These are phyloP conservation scores for Oreochromis niloticus DNA, from an alignment of 2,113 vertebrate genomes.

Conservation along the genomic window DNA sequence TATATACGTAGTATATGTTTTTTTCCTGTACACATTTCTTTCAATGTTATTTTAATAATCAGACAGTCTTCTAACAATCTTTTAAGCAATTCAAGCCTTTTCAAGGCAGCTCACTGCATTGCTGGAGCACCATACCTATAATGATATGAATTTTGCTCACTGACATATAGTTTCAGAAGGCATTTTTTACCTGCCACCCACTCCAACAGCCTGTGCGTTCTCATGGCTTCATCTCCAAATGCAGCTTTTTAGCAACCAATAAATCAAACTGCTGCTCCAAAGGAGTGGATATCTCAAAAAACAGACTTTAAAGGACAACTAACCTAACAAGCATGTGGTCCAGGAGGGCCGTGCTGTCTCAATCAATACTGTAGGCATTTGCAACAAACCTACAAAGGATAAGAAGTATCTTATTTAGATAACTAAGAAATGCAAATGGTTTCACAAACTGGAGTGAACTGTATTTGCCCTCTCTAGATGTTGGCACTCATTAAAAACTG, in stretches of 20 bases:
- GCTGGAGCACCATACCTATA: neutral
- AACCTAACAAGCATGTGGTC: neutral
- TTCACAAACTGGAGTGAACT: neutral
- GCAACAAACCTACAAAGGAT: neutral
- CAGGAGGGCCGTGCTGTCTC: neutral
- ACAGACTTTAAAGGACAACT: constrained; percentile 7
- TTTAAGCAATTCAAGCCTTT: neutral
- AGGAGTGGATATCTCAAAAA: neutral
- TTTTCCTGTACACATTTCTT: neutral
- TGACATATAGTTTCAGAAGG: constrained; percentile 51
- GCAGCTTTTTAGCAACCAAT: constrained; percentile 33
- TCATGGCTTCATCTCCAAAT: constrained; percentile 41
- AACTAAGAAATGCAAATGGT: neutral
- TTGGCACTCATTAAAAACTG: constrained; percentile 2
- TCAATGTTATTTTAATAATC: neutral
- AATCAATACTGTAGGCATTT: neutral
- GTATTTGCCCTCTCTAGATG: neutral
- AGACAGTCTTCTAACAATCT: neutral
- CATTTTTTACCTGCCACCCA: constrained; percentile 32
- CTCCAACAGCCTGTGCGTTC: constrained; percentile 33
- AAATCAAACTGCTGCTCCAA: constrained; percentile 34
- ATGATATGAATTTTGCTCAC: constrained; percentile 21
- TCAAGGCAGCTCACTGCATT: constrained; percentile 8
- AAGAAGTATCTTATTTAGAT: neutral
- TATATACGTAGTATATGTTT: neutral